Conservation (phyloP, 2,797 vertebrate genomes). For the Diglossa cyanea region DNA sequence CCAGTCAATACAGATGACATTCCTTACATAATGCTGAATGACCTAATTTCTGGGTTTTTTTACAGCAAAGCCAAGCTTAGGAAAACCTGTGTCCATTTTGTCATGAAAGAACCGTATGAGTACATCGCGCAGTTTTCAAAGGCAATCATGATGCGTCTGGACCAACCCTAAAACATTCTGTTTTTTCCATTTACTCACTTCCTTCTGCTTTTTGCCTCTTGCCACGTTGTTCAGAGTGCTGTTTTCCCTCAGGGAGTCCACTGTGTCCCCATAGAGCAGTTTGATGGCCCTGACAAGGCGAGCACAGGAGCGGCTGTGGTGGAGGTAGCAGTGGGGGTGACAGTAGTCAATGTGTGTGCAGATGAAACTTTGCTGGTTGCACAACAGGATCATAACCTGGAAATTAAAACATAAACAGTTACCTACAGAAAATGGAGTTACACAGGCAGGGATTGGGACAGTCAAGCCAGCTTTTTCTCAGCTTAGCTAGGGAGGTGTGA, state of each 20-base stretch:
- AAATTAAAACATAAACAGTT: not conserved
- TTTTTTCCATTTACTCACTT: slow-evolving; percentile 76
- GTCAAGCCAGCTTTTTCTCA: not conserved
- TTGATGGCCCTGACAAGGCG: slow-evolving; percentile 96
- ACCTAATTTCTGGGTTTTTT: not conserved
- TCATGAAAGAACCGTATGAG: not conserved
- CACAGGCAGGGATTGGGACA: not conserved
- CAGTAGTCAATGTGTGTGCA: slow-evolving; percentile 96
- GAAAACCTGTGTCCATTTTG: not conserved
- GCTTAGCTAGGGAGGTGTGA: not conserved
- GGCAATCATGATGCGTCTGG: accelerated
- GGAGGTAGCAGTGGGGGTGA: slow-evolving; percentile 96
- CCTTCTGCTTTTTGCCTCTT: slow-evolving; percentile 91
- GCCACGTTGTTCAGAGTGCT: slow-evolving; percentile 69
- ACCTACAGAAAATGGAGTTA: not conserved
- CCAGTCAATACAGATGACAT: not conserved
- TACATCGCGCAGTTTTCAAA: not conserved
- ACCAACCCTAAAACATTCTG: not conserved
- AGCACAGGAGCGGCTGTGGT: slow-evolving; percentile 94
- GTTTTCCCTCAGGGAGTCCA: slow-evolving; percentile 90
- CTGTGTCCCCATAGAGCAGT: slow-evolving; percentile 91
- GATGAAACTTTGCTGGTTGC: slow-evolving; percentile 99
- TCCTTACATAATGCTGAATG: not conserved
- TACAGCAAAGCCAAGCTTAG: not conserved
- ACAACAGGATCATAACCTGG: slow-evolving; percentile 94